These are phyloP conservation scores for Dicerorhinus sumatrensis DNA, from an alignment of 2,113 vertebrate genomes.

Conservation along the genomic window DNA sequence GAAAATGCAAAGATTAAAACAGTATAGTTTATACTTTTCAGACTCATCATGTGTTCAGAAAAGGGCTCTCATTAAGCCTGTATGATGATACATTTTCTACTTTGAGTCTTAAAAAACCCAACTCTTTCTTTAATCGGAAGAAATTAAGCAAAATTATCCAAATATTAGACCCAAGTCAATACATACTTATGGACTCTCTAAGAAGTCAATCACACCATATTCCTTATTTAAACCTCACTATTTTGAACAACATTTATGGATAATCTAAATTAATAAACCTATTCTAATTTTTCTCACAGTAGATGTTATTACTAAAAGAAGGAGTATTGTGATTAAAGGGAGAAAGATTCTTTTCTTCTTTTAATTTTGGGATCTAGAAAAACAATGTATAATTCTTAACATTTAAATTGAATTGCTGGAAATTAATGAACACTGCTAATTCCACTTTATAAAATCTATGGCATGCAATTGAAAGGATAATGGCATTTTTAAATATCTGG, in stretches of 20 bases:
- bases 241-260: not conserved
- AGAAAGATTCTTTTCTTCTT: not conserved
- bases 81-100: not conserved
- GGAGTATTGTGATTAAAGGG: not conserved
- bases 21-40: not conserved
- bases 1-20: not conserved
- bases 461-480: constrained; percentile 39
- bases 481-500: constrained; percentile 57
- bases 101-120: not conserved
- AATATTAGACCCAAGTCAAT: not conserved
- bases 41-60: not conserved
- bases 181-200: not conserved
- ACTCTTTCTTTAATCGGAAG: not conserved
- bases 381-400: constrained; percentile 42
- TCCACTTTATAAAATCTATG: constrained; percentile 38
- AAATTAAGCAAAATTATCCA: not conserved
- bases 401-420: constrained; percentile 50
- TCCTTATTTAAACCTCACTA: not conserved
- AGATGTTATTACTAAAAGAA: not conserved
- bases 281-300: not conserved
- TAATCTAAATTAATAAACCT: not conserved
- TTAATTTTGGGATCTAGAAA: constrained; percentile 7
- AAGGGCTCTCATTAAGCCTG: not conserved
- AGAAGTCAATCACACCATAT: not conserved
- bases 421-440: constrained; percentile 56